phyloP scores from a whole-genome alignment of 2,888 invertebrate genomes.

The Exephanes ischioxanthus region DNA sequence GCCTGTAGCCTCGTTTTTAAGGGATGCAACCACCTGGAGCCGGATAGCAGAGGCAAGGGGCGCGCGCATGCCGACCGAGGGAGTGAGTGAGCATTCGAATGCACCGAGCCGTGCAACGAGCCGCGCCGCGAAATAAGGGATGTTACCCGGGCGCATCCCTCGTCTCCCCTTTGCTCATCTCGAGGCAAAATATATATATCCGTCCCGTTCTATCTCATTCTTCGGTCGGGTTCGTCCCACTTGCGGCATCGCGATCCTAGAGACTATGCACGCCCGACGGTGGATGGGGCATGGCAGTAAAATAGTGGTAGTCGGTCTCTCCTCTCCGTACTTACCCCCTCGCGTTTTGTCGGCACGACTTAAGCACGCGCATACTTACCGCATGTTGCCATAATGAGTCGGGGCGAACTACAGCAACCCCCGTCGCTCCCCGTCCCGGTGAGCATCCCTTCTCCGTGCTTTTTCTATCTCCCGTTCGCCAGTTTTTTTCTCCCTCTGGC shows the following conservation, averaged over 20 bases:
- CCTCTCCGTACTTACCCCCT: slow-evolving; percentile 65
- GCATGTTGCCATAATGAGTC: slow-evolving; percentile 84
- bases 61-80: slow-evolving; percentile 72
- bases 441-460: slow-evolving; percentile 25
- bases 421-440: slow-evolving; percentile 22
- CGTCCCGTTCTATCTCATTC: slow-evolving; percentile 63
- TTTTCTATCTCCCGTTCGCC: slow-evolving; percentile 33
- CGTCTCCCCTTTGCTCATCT: slow-evolving; percentile 61
- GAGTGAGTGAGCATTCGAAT: slow-evolving; percentile 82
- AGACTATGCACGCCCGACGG: not conserved
- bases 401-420: slow-evolving; percentile 61
- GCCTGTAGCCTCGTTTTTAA: slow-evolving; percentile 63
- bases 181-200: slow-evolving; percentile 58
- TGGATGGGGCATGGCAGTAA: slow-evolving; percentile 42
- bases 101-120: slow-evolving; percentile 84
- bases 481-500: slow-evolving; percentile 27
- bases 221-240: slow-evolving; percentile 58
- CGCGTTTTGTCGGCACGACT: slow-evolving; percentile 73
- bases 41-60: slow-evolving; percentile 48
- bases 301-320: slow-evolving; percentile 40
- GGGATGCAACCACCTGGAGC: slow-evolving; percentile 79
- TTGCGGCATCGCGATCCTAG: slow-evolving; percentile 62
- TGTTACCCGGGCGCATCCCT: slow-evolving; percentile 75
- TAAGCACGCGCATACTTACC: slow-evolving; percentile 82
- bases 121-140: slow-evolving; percentile 83